These are phyloP conservation scores for Piscicola geometra DNA, from an alignment of 2,888 invertebrate genomes.

Conservation along the genomic window DNA sequence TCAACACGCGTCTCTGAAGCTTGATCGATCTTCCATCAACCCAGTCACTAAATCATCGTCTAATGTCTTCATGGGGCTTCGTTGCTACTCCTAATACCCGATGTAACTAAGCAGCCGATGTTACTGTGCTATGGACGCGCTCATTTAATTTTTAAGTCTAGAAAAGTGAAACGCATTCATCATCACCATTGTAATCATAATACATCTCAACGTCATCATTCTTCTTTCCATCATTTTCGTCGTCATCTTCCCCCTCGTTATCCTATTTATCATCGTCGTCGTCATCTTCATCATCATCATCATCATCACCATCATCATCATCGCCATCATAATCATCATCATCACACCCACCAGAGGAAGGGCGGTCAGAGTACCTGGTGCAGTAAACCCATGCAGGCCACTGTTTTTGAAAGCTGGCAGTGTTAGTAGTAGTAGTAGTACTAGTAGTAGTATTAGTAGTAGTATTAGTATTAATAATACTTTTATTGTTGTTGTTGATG, in stretches of 20 bases:
- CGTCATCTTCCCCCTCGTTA: constrained; percentile 11
- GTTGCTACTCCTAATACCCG: no score
- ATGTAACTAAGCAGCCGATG: no score
- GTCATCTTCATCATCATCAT: constrained; percentile 1
- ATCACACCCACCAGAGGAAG: constrained; percentile 56
- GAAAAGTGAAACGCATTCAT: no score
- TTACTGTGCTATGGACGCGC: no score
- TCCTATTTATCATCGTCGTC: constrained; percentile 16
- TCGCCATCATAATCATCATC: background rate
- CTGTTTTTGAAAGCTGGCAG: constrained; percentile 8
- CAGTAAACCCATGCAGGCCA: constrained; percentile 89
- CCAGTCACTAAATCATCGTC: no score
- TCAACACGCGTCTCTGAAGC: no score
- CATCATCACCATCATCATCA: background rate
- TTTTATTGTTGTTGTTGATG: background rate
- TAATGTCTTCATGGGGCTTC: no score
- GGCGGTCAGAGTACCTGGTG: constrained; percentile 71
- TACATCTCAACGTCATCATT: constrained; percentile 22
- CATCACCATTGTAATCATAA: constrained; percentile 13
- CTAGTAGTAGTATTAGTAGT: background rate
- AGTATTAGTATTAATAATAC: background rate
- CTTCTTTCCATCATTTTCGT: constrained; percentile 10
- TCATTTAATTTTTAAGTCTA: no score
- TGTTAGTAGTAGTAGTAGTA: background rate
- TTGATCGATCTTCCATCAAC: no score